Evolutionary conservation across 2,113 vertebrate genomes (phyloP).

Genomic region (Petroica traversi): DNA sequence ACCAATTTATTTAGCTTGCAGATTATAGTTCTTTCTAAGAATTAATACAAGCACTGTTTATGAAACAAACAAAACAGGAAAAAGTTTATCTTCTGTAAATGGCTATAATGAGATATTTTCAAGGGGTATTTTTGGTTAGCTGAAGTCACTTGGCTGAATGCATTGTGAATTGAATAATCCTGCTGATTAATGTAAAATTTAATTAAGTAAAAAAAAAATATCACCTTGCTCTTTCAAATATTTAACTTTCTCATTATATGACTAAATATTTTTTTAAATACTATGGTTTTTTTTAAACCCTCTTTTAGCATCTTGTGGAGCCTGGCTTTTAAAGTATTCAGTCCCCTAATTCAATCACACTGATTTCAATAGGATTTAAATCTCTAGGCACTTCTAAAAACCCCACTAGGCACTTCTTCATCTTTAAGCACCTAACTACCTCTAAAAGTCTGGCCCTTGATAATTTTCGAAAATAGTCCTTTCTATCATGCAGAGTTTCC

Average conservation of each 20-base stretch:
- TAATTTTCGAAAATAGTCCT: slow-evolving; percentile 51
- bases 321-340: neutral
- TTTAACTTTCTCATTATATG: neutral
- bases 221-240: neutral
- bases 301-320: neutral
- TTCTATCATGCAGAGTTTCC: slow-evolving; percentile 50
- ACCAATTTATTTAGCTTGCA: neutral
- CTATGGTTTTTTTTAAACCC: fast-evolving
- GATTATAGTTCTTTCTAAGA: neutral
- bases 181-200: slow-evolving; percentile 15
- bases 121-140: neutral
- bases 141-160: neutral
- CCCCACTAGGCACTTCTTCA: neutral
- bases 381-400: slow-evolving; percentile 17
- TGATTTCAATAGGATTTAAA: slow-evolving; percentile 21
- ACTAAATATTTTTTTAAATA: neutral
- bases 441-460: slow-evolving; percentile 22
- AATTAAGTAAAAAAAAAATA: neutral
- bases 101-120: neutral
- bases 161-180: neutral
- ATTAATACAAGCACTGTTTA: neutral
- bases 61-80: neutral
- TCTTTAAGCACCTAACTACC: slow-evolving; percentile 37
- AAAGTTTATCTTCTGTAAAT: neutral
- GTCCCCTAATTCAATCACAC: slow-evolving; percentile 28